A percentile compares a stretch with the other conserved stretches of the same genome.
These are phyloP conservation scores for Chalcosyrphus nemorum DNA, from an alignment of 2,888 invertebrate genomes.

Conservation along the genomic window DNA sequence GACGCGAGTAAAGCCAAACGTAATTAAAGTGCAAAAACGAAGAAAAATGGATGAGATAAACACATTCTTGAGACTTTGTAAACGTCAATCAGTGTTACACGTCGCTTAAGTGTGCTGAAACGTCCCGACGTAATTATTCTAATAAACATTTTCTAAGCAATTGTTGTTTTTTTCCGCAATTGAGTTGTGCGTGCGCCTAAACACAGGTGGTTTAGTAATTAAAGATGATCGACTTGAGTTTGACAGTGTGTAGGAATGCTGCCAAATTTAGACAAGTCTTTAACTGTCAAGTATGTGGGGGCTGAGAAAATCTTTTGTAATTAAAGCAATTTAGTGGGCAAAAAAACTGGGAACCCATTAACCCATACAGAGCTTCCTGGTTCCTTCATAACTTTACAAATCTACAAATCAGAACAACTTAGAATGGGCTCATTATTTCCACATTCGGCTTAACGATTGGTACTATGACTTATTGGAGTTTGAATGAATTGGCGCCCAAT, in stretches of 20 bases:
- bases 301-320: neutral
- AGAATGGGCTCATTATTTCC: too few relatives aligned
- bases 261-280: neutral
- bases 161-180: too few relatives aligned
- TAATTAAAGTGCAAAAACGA: neutral
- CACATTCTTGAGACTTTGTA: constrained; percentile 21
- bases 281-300: neutral
- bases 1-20: neutral
- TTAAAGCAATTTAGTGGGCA: neutral
- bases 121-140: neutral
- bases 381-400: too few relatives aligned
- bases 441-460: too few relatives aligned
- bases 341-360: too few relatives aligned
- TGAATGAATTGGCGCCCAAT: too few relatives aligned
- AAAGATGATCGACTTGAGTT: neutral
- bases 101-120: constrained; percentile 1
- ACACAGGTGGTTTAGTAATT: neutral
- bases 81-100: constrained; percentile 29
- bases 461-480: too few relatives aligned
- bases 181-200: neutral
- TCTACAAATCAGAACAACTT: too few relatives aligned
- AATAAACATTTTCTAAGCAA: constrained; percentile 1
- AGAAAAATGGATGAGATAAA: constrained; percentile 23
- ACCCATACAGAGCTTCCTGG: too few relatives aligned
- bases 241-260: neutral